Conservation (phyloP, 2,797 vertebrate genomes). For the Ibycter americanus region DNA sequence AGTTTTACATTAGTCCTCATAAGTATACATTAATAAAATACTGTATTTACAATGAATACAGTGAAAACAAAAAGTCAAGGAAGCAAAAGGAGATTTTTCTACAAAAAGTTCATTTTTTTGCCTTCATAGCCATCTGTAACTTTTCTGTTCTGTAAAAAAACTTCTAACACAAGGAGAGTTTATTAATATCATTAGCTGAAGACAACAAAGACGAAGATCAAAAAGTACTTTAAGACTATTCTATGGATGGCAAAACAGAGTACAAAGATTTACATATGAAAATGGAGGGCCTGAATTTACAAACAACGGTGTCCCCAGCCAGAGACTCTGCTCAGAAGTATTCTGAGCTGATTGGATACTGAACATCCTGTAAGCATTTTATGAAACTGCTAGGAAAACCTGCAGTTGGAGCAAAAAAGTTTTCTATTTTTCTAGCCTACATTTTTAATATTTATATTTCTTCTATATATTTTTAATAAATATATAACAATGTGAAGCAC, state of each 20-base stretch:
- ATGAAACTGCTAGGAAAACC: not conserved
- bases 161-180: not conserved
- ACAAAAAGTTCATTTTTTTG: not conserved
- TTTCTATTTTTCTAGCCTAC: not conserved
- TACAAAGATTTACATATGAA: not conserved
- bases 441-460: not conserved
- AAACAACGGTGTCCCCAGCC: not conserved
- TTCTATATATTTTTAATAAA: not conserved
- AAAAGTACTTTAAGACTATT: not conserved
- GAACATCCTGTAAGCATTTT: not conserved
- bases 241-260: not conserved
- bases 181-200: not conserved
- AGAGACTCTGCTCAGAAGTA: not conserved
- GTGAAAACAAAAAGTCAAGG: not conserved
- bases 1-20: not conserved
- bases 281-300: not conserved
- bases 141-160: not conserved
- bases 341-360: not conserved
- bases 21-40: not conserved
- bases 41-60: not conserved
- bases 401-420: not conserved
- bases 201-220: not conserved
- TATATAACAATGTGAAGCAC: not conserved
- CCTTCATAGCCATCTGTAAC: not conserved
- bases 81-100: not conserved